Base-by-base conservation (phyloP, 2,888 invertebrate genomes). In the Diabrotica balteata region DNA sequence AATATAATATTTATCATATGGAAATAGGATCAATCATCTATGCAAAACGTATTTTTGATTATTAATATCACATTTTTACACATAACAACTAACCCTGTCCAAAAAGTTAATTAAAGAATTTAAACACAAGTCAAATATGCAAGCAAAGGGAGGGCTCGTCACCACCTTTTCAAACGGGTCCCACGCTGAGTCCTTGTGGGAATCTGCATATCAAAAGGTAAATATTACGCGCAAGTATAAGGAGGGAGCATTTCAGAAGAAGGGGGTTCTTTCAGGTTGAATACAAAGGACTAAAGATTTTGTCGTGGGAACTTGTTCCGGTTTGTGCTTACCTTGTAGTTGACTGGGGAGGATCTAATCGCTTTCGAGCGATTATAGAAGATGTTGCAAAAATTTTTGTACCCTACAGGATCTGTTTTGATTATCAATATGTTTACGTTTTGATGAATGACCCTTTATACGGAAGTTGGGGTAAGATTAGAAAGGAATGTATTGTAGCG, bases 131-230 rank as follows among this genome's bases (percentile, higher is more conserved):
- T 75, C 73, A 74, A 58, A 65, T 67, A 63, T 62, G 65, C 63
- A 66, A 69, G 57, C 61, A 49, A 59, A 68, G 68, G 75, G 75
- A 74, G 69, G 73, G 73, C 72, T 55, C 67, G 74, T 72, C 72
- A 75, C 75, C 77, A 76, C 77, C 77, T 75, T 67, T 63, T 53
- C 51, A 45, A 59, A 72, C 66, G 71, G 76, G 74, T 77, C 77
- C 75, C 77, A 77, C 77, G 77, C 77, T 77, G 75, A 54, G 75
- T 65, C 67, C 68, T 67, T 73, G 73, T 77, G 77, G 75, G 77
- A 77, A 76, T 75, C 74, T 59, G 72, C 63, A 72, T 74, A 75
- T 75, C 74, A 72, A 66, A 69, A 74, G 74, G 75, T 74, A 75
- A 75, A 76, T 73, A 71, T 70, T 71, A 72, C 72, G 67, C 52